Evolutionary conservation across 2,797 vertebrate species (phyloP), one percentile per base, ranked within the genome.

Genomic region (Sarcoramphus papa): DNA sequence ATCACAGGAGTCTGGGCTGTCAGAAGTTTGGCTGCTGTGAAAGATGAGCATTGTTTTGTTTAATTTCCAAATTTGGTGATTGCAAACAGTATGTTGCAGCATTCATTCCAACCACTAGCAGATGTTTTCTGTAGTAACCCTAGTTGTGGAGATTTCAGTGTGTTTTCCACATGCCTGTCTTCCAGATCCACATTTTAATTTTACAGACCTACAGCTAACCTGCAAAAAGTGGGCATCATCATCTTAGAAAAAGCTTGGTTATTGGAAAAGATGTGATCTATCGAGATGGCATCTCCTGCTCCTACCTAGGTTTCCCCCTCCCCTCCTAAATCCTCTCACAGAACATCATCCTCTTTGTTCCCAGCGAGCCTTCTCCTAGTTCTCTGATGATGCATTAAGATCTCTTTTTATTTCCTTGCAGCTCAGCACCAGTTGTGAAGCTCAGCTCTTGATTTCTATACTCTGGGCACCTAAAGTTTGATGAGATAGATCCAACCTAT

Each of bases 1-100:
- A 43, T 96, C 97, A 92, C 91, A 97, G 37, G 98, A 98, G 43
- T 98, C 97, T 25, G 98, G 97, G 88, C 98, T 98, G 95, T 98
- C 98, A 63, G 98, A 98, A 72, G 88, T 97, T 67, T 59, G 94
- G 75, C 97, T 97, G 79, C 98, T 98, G 88, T 47, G 97, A 98
- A 93, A 97, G 69, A 94, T 7, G 6, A 68, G 56, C 40, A 72
- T 35, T 64, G 67, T n/a, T 87, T 81, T 67, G 40, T 68, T 95
- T 88, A 31, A 90, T 81, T 81, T 85, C 31, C 12, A 59, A 24
- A 68, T 75, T 22, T 28, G 20, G 48, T 85, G 62, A 88, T 37
- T 67, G 65, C 19, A 91, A 56, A 92, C 64, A 68, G 18, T 85
- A 85, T 59, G 48, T 54, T 90, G 47, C 47, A 48, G 54, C 92